Evolutionary conservation across 2,113 vertebrate genomes (phyloP), one percentile per base, ranked within the genome.

Genomic region (Pseudopodoces humilis): DNA sequence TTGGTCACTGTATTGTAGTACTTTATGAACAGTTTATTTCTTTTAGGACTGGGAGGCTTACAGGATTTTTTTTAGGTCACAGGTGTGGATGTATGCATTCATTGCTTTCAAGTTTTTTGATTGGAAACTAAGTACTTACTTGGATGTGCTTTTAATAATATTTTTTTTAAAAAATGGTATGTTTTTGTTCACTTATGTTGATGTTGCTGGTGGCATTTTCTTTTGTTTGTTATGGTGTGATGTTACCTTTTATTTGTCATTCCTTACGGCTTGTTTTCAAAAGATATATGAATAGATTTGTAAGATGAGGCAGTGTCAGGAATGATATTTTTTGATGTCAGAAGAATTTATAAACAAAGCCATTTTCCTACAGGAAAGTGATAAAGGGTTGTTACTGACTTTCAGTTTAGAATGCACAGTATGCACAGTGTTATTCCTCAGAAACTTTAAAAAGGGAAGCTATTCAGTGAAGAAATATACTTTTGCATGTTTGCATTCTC

Each of bases 181-280:
- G 5, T 28, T 16, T 55, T 50, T 52, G 5, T 53, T 58, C 20
- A 18, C 7, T 55, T n/a, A 30, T 13, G 4, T 43, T 43, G 15
- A 24, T 31, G 4, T 7, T 78, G 33, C 56, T 41, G 9, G n/a
- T 27, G 10, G 21, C 1, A 0, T 17, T 47, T 9, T 1, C 4
- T 37, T 71, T 71, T 47, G 3, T 86, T 94, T 64, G 10, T 55
- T 80, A 25, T 2, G 1, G 3, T 70, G 28, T 49, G 25, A 59
- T 55, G 13, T 64, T 92, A 50, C 43, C 25, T 81, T 83, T 59
- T 83, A 31, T 91, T 44, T 84, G 4, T 25, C 82, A 15, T 63
- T 56, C 62, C 44, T 92, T 86, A 20, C 19, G 79, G 28, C 28
- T 91, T 79, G 8, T 43, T 76, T 91, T 63, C 71, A 65, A 82